A percentile compares a stretch with the other conserved stretches of the same genome.
Conservation (phyloP, 2,113 vertebrate genomes). For the Scytalopus superciliaris region DNA sequence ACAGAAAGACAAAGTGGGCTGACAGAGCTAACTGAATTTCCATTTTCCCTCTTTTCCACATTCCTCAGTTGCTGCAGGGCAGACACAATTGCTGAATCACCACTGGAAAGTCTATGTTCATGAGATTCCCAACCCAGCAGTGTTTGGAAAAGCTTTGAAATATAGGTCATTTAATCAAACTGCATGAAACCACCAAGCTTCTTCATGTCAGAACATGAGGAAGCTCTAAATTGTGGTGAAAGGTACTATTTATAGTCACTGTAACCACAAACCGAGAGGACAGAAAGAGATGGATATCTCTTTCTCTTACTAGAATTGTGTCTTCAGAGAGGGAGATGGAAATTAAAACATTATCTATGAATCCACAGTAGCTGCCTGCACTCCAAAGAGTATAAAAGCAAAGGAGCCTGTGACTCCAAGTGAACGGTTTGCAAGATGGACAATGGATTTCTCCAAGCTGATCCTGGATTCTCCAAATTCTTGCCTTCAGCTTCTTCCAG, state of each 20-base stretch:
- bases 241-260: background rate
- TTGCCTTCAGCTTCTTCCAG: background rate
- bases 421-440: background rate
- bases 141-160: background rate
- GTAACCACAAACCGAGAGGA: background rate
- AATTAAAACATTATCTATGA: background rate
- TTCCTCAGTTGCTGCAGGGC: background rate
- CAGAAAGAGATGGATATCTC: background rate
- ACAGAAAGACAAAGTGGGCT: background rate
- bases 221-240: background rate
- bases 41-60: background rate
- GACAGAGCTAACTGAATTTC: background rate
- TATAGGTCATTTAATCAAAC: background rate
- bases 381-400: background rate
- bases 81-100: background rate
- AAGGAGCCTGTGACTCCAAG: background rate
- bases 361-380: background rate
- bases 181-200: background rate
- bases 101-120: accelerated
- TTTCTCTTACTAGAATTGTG: background rate
- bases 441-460: background rate
- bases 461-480: background rate
- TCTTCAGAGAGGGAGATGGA: background rate
- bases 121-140: background rate
- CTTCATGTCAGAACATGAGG: background rate